Evolutionary conservation across 2,888 invertebrate species (phyloP), one percentile per base, ranked within the genome.

Genomic region (Apocheima hispidaria): DNA sequence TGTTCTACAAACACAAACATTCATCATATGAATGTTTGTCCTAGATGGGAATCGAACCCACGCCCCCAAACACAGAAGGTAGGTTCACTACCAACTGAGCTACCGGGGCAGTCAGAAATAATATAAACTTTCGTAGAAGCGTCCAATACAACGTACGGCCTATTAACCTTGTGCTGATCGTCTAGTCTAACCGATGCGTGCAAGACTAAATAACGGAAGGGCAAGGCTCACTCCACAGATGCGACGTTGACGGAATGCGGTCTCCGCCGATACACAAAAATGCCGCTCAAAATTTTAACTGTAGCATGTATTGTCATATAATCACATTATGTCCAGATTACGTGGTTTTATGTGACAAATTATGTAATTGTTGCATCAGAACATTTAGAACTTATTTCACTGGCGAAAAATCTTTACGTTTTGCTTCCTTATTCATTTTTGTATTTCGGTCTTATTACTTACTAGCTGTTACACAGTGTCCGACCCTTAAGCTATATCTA

Each of bases 171-270:
- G 78, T 58, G 56, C 70, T 70, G 69, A 63, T 65, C 61, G 66
- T 68, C 62, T 70, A 71, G 70, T 68, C 62, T 70, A 71, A 69
- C 71, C 68, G 52, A 69, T 69, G 65, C 64, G 70, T 69, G 69
- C 68, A 66, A 72, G 68, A 70, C 65, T 70, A 66, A 71, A 72
- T 70, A 68, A 66, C 72, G 74, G 79, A 79, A 80, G 79, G 79
- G 80, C 75, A 78, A 74, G 74, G 73, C 72, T 65, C 26, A 44
- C 26, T 23, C 68, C 48, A 68, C 69, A 65, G 61, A 71, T 64
- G 66, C 72, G 76, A 74, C 81, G 79, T 75, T 80, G 78, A 75
- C 70, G 64, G 56, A 79, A 80, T 78, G 74, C 79, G 81, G 79
- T 75, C 75, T 71, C 69, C 53, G 56, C 66, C 63, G 64, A 69